Conservation (phyloP, 2,797 vertebrate genomes). For the Manis crassicaudata region DNA sequence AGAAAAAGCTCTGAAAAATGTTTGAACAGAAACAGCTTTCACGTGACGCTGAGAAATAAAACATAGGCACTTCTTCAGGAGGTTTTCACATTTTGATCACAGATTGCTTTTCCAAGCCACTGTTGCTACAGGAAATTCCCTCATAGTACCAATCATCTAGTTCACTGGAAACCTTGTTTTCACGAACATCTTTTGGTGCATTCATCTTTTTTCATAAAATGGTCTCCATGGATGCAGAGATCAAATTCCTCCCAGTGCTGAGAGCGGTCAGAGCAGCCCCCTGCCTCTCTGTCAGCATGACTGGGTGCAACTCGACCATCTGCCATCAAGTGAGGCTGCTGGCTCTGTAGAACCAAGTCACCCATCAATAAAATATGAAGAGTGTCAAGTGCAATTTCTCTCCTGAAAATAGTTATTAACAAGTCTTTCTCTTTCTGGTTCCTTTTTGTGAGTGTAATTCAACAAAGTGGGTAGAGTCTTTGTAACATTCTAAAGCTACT, state of each 20-base stretch:
- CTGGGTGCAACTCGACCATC: neutral
- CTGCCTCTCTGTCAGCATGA: neutral
- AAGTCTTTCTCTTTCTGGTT: constrained; percentile 25
- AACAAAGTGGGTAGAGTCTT: constrained; percentile 38
- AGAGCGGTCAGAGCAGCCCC: neutral
- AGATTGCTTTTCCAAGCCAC: constrained; percentile 47
- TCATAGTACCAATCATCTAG: accelerated
- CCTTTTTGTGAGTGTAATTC: constrained; percentile 36
- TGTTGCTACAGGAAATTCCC: constrained; percentile 14
- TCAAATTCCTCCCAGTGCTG: neutral
- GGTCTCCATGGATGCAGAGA: neutral
- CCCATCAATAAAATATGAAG: neutral
- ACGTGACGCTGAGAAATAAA: constrained; percentile 55
- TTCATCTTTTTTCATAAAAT: constrained; percentile 31
- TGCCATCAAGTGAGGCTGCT: neutral
- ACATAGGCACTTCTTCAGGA: constrained; percentile 78
- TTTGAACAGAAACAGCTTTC: constrained; percentile 47
- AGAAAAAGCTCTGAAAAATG: neutral
- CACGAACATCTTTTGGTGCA: neutral
- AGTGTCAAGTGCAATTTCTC: neutral
- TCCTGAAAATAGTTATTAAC: constrained; percentile 32
- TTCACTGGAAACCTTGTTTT: constrained; percentile 34
- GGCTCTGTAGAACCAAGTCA: neutral
- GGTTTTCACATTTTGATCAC: constrained; percentile 58
- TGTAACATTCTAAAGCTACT: constrained; percentile 57